Conservation (phyloP, 2,888 invertebrate genomes). For the Coenonympha arcania region DNA sequence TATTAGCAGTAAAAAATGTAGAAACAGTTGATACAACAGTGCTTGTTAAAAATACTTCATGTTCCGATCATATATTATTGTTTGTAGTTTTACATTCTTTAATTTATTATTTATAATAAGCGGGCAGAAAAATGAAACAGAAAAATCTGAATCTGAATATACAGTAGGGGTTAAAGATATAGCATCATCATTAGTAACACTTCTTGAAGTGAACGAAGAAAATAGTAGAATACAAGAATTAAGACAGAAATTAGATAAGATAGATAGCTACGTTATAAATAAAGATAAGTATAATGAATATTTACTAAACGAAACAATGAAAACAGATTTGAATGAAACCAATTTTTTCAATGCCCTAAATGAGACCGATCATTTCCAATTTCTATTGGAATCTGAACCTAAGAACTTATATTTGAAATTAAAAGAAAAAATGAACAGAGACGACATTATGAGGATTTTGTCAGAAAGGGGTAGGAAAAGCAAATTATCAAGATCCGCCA, state of each 20-base stretch:
- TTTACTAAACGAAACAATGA: constrained; percentile 40
- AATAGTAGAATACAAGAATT: constrained; percentile 42
- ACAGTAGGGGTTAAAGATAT: constrained; percentile 30
- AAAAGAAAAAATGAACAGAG: constrained; percentile 59
- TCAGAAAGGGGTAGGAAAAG: constrained; percentile 33
- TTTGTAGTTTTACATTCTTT: constrained; percentile 9
- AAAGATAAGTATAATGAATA: constrained; percentile 39
- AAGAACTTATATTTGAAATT: constrained; percentile 53
- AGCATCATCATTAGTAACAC: constrained; percentile 33
- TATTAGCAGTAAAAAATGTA: constrained; percentile 27
- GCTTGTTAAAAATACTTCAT: constrained; percentile 10
- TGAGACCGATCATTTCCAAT: constrained; percentile 46
- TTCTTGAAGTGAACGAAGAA: constrained; percentile 28
- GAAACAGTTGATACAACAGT: constrained; percentile 8
- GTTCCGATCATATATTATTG: constrained; percentile 2
- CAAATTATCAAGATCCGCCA: constrained; percentile 39
- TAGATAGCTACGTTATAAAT: constrained; percentile 45
- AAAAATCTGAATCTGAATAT: constrained; percentile 8
- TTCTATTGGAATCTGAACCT: constrained; percentile 36
- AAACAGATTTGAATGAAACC: constrained; percentile 44
- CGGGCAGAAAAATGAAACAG: constrained; percentile 20
- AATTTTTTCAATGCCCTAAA: constrained; percentile 50
- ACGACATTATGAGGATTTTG: constrained; percentile 50
- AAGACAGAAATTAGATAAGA: constrained; percentile 43
- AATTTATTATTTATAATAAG: constrained; percentile 15